Conservation (phyloP, 2,797 vertebrate genomes). For the Ataeniobius toweri region DNA sequence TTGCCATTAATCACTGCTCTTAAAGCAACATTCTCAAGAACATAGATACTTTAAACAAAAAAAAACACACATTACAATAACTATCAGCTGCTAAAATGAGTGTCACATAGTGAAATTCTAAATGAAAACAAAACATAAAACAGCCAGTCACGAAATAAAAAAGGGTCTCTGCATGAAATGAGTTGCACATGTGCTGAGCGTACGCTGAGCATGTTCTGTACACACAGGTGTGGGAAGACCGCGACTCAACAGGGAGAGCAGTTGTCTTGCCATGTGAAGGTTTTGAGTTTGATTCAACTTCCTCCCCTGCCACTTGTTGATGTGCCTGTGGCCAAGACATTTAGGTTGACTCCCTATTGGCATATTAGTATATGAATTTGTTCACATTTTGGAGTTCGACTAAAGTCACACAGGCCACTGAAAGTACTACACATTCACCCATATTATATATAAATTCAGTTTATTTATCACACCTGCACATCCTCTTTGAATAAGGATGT, state of each 20-base stretch:
- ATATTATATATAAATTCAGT: neutral
- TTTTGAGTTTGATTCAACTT: too few relatives aligned
- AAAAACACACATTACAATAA: neutral
- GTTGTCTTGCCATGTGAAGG: too few relatives aligned
- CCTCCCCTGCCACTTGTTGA: neutral
- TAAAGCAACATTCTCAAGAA: neutral
- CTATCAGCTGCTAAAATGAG: neutral
- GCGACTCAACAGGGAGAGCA: too few relatives aligned
- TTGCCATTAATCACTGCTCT: neutral
- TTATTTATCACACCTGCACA: neutral
- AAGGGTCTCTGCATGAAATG: neutral
- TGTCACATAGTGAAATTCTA: neutral
- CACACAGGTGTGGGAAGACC: too few relatives aligned
- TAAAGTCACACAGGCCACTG: too few relatives aligned
- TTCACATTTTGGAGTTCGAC: too few relatives aligned
- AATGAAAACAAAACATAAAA: neutral
- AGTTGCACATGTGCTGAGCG: neutral
- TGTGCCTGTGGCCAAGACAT: neutral
- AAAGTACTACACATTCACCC: too few relatives aligned
- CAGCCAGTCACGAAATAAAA: neutral
- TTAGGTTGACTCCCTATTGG: too few relatives aligned
- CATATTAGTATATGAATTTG: too few relatives aligned
- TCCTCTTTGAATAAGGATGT: neutral
- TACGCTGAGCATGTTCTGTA: neutral
- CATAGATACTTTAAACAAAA: neutral